Evolutionary conservation across 1,140 invertebrate genomes (phyloP).

Genomic region (Aphidius ervi): DNA sequence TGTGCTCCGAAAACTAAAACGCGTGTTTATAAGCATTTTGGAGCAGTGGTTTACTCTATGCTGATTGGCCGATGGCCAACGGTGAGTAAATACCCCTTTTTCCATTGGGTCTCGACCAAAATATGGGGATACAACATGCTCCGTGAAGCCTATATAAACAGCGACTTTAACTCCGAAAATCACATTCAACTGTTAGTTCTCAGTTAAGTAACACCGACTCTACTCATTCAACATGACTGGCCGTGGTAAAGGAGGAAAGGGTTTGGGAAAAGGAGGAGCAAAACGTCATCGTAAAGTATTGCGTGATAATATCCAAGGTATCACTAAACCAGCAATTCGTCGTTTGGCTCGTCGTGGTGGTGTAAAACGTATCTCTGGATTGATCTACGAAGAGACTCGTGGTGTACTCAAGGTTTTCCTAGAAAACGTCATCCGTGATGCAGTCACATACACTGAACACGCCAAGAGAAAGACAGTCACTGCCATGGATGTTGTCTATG

Average conservation of each 20-base stretch:
- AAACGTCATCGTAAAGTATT: constrained; percentile 6
- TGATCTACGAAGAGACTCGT: constrained; percentile 5
- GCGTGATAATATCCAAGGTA: constrained; percentile 6
- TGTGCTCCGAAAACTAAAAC: background rate
- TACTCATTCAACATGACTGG: background rate
- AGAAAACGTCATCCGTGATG: constrained; percentile 5
- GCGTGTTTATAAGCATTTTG: background rate
- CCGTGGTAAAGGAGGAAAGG: constrained; percentile 4
- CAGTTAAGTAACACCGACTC: too few relatives aligned
- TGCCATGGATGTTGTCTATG: constrained; percentile 1
- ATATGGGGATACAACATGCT: background rate
- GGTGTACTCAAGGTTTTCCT: constrained; percentile 3
- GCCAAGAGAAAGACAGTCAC: constrained; percentile 4
- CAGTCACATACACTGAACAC: constrained; percentile 4
- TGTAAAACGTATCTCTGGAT: constrained; percentile 3
- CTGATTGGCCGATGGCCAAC: background rate
- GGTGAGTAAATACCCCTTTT: background rate
- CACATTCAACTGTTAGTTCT: too few relatives aligned
- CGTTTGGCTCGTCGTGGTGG: constrained; percentile 6
- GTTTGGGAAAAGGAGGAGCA: constrained; percentile 4
- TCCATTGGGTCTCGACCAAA: background rate
- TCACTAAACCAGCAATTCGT: background rate
- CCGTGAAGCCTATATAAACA: background rate
- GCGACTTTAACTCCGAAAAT: too few relatives aligned
- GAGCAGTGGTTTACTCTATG: background rate